These are phyloP conservation scores for Drosophila flavopinicola DNA, from an alignment of 2,888 invertebrate species.

Conservation along the genomic window DNA sequence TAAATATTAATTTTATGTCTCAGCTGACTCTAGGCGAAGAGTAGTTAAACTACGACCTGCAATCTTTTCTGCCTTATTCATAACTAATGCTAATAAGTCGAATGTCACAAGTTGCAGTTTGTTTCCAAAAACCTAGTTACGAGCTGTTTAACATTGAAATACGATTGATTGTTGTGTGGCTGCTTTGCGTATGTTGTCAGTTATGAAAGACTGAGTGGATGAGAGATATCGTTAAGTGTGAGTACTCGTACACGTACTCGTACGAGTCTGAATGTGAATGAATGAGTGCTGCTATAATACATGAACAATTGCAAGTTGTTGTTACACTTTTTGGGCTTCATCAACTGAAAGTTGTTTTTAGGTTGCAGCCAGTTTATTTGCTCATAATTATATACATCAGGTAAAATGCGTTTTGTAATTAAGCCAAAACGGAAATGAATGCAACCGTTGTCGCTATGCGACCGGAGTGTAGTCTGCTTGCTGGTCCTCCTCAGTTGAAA, in stretches of 20 bases:
- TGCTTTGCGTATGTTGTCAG: conserved; percentile 27
- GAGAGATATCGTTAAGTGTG: conserved; percentile 12
- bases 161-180: conserved; percentile 15
- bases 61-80: not conserved
- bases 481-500: conserved; percentile 11
- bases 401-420: conserved; percentile 63
- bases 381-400: conserved; percentile 53
- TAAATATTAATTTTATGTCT: too few relatives aligned
- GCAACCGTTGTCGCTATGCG: conserved; percentile 14
- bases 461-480: conserved; percentile 22
- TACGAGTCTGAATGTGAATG: conserved; percentile 5
- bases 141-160: conserved; percentile 22
- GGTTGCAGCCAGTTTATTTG: conserved; percentile 62
- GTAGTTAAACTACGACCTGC: not conserved
- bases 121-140: conserved; percentile 7
- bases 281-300: conserved; percentile 16
- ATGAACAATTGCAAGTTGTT: conserved; percentile 52
- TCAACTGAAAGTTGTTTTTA: conserved; percentile 55
- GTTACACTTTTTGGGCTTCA: conserved; percentile 70
- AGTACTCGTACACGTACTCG: not conserved
- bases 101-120: conserved; percentile 1
- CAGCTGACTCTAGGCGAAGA: not conserved
- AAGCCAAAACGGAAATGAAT: conserved; percentile 54
- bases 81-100: conserved; percentile 22
- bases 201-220: conserved; percentile 55